A percentile compares a stretch with the other conserved stretches of the same genome.
Evolutionary conservation across 2,797 vertebrate species (phyloP).

Genomic region (Stomatorhinus walkeri): DNA sequence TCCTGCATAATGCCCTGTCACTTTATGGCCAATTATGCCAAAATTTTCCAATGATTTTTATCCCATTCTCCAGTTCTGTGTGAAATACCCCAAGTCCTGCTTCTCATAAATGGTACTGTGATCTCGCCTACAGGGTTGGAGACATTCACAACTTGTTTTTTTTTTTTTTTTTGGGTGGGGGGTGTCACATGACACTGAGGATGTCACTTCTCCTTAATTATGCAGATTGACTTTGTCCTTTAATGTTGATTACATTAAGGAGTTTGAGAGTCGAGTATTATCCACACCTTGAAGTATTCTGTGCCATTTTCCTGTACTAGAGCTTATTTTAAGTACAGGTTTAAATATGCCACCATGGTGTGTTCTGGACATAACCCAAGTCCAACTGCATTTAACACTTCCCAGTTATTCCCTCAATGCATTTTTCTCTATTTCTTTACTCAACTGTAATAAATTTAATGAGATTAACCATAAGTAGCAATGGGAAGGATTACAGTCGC

Average conservation of each 20-base stretch:
- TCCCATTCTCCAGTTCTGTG: not conserved
- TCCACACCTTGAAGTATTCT: constrained; percentile 38
- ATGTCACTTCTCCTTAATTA: not conserved
- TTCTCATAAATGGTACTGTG: not conserved
- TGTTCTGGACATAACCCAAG: constrained; percentile 30
- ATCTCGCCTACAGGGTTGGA: not conserved
- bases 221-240: not conserved
- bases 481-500: constrained; percentile 39
- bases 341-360: constrained; percentile 17
- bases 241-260: constrained; percentile 22
- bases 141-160: not conserved
- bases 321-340: not conserved
- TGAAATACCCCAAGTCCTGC: not conserved
- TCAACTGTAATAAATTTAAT: constrained; percentile 35
- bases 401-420: constrained; percentile 16
- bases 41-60: not conserved
- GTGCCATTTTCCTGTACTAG: constrained; percentile 38
- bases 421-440: constrained; percentile 32
- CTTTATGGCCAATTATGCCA: not conserved
- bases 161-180: too few relatives aligned
- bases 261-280: constrained; percentile 4
- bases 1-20: not conserved
- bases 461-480: constrained; percentile 50
- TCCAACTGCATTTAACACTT: constrained; percentile 23
- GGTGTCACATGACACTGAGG: not conserved